Percentiles rank a stretch among this genome's conserved stretches.
phyloP scores from a whole-genome alignment of 1,140 invertebrate species.

The Mycetomoellerius zeteki region DNA sequence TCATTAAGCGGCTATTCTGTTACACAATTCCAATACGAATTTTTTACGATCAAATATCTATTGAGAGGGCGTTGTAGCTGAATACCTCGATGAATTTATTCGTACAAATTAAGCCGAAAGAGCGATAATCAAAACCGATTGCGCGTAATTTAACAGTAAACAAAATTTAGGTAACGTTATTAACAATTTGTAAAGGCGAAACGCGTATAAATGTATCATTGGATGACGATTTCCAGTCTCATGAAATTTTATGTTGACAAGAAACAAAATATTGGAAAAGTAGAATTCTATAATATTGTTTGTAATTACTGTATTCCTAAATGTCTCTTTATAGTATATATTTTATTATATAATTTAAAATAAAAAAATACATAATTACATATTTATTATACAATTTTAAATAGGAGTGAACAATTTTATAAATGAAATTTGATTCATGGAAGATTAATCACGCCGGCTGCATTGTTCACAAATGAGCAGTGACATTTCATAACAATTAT shows the following conservation, averaged over 20 bases:
- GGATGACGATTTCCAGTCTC: not conserved
- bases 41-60: slow-evolving; percentile 35
- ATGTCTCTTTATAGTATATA: not conserved
- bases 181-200: slow-evolving; percentile 28
- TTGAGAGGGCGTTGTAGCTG: not conserved
- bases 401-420: not conserved
- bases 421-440: not conserved
- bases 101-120: slow-evolving; percentile 42
- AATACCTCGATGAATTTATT: slow-evolving; percentile 13
- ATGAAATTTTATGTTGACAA: slow-evolving; percentile 4
- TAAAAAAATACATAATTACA: not conserved
- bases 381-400: not conserved
- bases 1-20: slow-evolving; percentile 49
- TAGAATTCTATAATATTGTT: not conserved
- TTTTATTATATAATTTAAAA: not conserved
- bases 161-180: slow-evolving; percentile 22
- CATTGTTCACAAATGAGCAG: not conserved
- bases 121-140: slow-evolving; percentile 39
- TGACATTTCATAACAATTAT: slow-evolving; percentile 20
- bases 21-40: slow-evolving; percentile 32
- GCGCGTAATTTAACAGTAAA: slow-evolving; percentile 31
- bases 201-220: not conserved
- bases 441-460: not conserved
- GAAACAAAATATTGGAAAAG: not conserved
- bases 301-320: not conserved